Evolutionary conservation across 2,113 vertebrate species (phyloP).

Genomic region (Hippocampus mohnikei): DNA sequence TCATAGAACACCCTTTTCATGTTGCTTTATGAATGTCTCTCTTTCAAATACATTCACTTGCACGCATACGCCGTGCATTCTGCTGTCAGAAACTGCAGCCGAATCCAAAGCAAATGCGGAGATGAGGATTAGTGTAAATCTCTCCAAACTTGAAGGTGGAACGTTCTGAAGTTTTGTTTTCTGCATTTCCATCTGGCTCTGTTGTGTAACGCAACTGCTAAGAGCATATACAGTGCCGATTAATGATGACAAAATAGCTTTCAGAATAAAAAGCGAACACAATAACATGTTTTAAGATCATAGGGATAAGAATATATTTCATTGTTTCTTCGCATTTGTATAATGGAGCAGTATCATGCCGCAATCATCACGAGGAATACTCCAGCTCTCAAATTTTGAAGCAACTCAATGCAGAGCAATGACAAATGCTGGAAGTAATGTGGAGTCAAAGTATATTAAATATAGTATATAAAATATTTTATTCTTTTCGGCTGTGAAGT

Average conservation of each 20-base stretch:
- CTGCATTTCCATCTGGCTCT: constrained; percentile 34
- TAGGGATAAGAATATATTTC: neutral
- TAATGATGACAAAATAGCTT: neutral
- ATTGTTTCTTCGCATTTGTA: neutral
- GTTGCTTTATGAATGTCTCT: neutral
- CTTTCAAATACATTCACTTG: constrained; percentile 8
- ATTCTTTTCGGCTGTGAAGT: neutral
- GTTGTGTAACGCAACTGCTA: constrained; percentile 25
- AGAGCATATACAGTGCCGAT: constrained; percentile 1
- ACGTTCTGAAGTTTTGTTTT: constrained; percentile 17
- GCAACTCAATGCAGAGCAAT: neutral
- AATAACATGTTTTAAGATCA: too few species aligned
- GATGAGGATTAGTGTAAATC: constrained; percentile 27
- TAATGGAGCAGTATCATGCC: neutral
- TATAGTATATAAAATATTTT: too few species aligned
- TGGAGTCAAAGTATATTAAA: too few species aligned
- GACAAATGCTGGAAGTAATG: neutral
- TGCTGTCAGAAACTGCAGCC: constrained; percentile 20
- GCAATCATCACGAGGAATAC: neutral
- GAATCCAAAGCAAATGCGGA: constrained; percentile 24
- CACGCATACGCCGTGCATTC: constrained; percentile 7
- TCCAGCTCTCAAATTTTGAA: neutral
- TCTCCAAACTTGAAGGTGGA: constrained; percentile 13
- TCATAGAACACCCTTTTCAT: constrained; percentile 9
- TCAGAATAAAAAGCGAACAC: too few species aligned